A percentile compares a stretch with the other conserved stretches of the same genome.
Conservation (phyloP, 2,113 vertebrate species). For the Microtus montanus region DNA sequence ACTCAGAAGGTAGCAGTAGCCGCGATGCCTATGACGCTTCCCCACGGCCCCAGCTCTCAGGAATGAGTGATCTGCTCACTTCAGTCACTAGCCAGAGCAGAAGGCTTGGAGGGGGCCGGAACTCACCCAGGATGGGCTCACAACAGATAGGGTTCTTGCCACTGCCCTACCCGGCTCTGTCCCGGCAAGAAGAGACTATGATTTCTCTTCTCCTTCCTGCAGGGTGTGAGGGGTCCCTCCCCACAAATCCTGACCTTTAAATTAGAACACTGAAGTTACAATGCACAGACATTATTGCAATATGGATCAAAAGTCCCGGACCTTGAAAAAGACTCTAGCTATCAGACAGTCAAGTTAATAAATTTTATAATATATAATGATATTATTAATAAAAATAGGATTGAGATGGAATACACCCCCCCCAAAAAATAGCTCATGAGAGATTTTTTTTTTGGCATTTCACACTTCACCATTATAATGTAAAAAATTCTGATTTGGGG, state of each 20-base stretch:
- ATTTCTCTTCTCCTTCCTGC: not conserved
- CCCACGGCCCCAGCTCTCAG: not conserved
- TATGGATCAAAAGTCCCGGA: not conserved
- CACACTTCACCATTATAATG: not conserved
- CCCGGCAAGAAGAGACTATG: not conserved
- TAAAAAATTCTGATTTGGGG: not conserved
- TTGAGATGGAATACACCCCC: not conserved
- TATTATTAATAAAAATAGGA: conserved; percentile 52
- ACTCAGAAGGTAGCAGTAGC: fast-evolving
- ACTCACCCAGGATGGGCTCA: not conserved
- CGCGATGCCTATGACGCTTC: fast-evolving
- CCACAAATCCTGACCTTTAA: not conserved
- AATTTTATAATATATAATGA: conserved; percentile 45
- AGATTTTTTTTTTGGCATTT: conserved; percentile 30
- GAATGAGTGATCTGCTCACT: not conserved
- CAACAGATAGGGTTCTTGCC: not conserved
- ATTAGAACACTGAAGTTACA: not conserved
- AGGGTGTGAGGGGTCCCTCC: not conserved
- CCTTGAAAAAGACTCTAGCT: not conserved
- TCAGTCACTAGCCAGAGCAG: not conserved
- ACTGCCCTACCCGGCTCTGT: not conserved
- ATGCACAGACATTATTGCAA: not conserved
- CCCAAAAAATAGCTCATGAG: not conserved
- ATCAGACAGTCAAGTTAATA: conserved; percentile 17
- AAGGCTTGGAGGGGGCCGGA: too few species aligned